A percentile compares a stretch with the other conserved stretches of the same genome.
phyloP scores from a whole-genome alignment of 2,888 invertebrate species.

The Eristalis tenax region DNA sequence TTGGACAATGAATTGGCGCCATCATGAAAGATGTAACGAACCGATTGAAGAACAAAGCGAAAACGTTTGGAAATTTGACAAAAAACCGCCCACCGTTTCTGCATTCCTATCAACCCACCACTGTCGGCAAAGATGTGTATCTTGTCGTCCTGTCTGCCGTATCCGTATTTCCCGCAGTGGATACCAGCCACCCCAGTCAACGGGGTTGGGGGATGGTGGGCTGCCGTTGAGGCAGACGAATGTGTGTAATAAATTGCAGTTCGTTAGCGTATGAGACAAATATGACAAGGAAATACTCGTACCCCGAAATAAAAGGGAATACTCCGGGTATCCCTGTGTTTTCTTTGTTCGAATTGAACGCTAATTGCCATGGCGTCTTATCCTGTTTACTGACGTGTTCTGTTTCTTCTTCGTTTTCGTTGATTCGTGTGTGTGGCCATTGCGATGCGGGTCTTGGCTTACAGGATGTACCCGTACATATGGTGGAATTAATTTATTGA shows the following conservation, averaged over 20 bases:
- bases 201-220: not conserved
- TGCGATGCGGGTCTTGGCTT: not conserved
- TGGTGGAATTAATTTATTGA: conserved; percentile 13
- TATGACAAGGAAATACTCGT: conserved; percentile 27
- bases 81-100: conserved; percentile 1
- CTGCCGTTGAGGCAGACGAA: too few species aligned
- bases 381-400: conserved; percentile 26
- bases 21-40: conserved; percentile 46
- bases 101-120: not conserved
- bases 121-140: not conserved
- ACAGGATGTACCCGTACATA: not conserved
- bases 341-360: conserved; percentile 20
- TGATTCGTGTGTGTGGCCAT: conserved; percentile 3
- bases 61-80: conserved; percentile 42
- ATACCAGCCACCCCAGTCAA: not conserved
- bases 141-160: not conserved
- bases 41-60: conserved; percentile 53
- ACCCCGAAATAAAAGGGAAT: conserved; percentile 12
- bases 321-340: conserved; percentile 6
- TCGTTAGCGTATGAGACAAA: conserved; percentile 58
- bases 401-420: not conserved
- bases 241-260: conserved; percentile 57
- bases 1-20: conserved; percentile 22
- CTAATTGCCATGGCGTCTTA: conserved; percentile 33
- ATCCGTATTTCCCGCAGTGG: not conserved